Percentiles rank a stretch among this genome's conserved stretches.
These are phyloP conservation scores for Phylloscopus trochiloides DNA, from an alignment of 2,113 vertebrate species.

Conservation along the genomic window DNA sequence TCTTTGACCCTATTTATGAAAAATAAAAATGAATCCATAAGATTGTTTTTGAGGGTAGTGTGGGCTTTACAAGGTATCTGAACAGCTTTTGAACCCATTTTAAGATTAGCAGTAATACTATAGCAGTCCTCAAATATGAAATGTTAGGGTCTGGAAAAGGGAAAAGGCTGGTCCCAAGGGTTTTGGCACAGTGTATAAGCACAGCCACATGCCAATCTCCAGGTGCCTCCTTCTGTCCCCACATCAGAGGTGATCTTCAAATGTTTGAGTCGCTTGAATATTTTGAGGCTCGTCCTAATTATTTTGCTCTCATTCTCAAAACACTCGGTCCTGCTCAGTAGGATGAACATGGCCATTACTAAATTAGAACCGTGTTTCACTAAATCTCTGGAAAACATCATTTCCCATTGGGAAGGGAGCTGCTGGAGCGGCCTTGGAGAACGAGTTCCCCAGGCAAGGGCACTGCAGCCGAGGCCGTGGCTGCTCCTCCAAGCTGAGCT, in stretches of 20 bases:
- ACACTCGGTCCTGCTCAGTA: neutral
- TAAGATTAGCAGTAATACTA: neutral
- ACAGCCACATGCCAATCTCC: neutral
- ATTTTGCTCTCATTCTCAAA: neutral
- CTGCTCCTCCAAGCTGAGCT: neutral
- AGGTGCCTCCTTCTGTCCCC: neutral
- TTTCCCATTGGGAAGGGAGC: neutral
- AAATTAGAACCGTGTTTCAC: neutral
- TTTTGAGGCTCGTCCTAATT: neutral
- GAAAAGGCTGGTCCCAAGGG: too few species aligned
- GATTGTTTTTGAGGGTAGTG: neutral
- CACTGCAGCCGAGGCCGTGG: neutral
- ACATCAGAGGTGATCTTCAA: neutral
- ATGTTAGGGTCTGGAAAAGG: neutral
- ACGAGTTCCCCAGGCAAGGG: slow-evolving; percentile 25
- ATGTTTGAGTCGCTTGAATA: neutral
- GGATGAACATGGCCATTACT: accelerated
- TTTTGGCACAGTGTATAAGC: neutral
- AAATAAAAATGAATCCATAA: neutral
- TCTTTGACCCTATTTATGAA: neutral
- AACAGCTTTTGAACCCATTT: neutral
- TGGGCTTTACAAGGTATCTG: neutral
- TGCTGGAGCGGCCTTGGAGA: neutral
- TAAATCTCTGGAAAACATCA: neutral
- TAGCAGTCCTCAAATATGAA: neutral